A percentile compares a stretch with the other conserved stretches of the same genome.
phyloP scores from a whole-genome alignment of 1,140 invertebrate species.

The Zelostemma sp. region DNA sequence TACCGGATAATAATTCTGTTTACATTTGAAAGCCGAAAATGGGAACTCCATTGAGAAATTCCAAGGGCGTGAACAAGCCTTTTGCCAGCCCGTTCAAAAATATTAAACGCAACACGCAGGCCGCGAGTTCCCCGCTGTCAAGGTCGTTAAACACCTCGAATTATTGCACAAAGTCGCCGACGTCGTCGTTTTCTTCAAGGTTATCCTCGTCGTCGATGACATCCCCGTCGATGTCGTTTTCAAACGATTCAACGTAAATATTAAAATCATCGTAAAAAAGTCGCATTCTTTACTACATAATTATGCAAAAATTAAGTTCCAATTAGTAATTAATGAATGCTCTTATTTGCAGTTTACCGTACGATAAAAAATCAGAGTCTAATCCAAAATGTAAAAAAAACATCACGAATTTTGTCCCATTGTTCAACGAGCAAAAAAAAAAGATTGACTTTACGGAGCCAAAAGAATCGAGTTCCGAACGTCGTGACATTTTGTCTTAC shows the following conservation, averaged over 20 bases:
- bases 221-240: background rate
- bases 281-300: too few relatives aligned
- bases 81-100: slow-evolving; percentile 7
- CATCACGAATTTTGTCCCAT: background rate
- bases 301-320: background rate
- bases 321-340: background rate
- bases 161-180: background rate
- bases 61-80: slow-evolving; percentile 18
- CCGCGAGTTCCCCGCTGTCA: background rate
- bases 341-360: too few relatives aligned
- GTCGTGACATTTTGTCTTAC: background rate
- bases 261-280: too few relatives aligned
- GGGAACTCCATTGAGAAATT: slow-evolving; percentile 8
- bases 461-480: background rate
- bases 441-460: background rate
- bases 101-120: background rate
- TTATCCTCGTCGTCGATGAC: background rate
- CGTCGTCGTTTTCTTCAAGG: background rate
- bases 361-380: too few relatives aligned
- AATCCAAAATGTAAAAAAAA: background rate
- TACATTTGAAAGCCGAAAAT: background rate
- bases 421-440: background rate
- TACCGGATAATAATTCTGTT: too few relatives aligned
- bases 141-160: background rate
- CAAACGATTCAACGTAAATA: background rate